phyloP scores from a whole-genome alignment of 2,888 invertebrate genomes.

The Galerucella nymphaeae region DNA sequence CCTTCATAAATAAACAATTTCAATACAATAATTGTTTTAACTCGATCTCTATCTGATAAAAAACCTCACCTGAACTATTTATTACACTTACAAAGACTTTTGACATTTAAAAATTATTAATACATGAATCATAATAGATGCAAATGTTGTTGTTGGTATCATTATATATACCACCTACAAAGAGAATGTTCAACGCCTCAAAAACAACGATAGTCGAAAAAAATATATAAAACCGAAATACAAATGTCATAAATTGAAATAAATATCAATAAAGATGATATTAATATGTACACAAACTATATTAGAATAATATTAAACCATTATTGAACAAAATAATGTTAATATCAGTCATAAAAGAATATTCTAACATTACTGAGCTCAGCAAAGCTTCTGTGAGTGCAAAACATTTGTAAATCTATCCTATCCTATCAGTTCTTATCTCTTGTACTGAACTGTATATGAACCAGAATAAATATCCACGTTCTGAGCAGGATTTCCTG shows the following conservation, averaged over 20 bases:
- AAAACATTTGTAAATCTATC: constrained; percentile 14
- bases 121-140: constrained; percentile 1
- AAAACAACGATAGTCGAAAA: neutral
- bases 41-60: neutral
- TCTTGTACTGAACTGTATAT: constrained; percentile 77
- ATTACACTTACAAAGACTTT: constrained; percentile 11
- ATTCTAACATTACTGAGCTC: neutral
- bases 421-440: constrained; percentile 45
- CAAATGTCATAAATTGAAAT: neutral
- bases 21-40: neutral
- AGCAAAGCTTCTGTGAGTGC: neutral
- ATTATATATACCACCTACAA: neutral
- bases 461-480: constrained; percentile 80
- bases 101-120: constrained; percentile 14
- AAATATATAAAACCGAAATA: no score
- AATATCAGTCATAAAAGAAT: constrained; percentile 1
- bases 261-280: no score
- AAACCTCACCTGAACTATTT: constrained; percentile 5
- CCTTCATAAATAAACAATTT: neutral
- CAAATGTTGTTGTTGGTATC: neutral
- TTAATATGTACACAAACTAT: neutral
- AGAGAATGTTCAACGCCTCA: neutral
- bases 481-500: constrained; percentile 79
- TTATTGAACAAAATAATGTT: neutral
- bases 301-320: no score